Conservation (phyloP, 2,888 invertebrate genomes). For the Monopis laevigella region DNA sequence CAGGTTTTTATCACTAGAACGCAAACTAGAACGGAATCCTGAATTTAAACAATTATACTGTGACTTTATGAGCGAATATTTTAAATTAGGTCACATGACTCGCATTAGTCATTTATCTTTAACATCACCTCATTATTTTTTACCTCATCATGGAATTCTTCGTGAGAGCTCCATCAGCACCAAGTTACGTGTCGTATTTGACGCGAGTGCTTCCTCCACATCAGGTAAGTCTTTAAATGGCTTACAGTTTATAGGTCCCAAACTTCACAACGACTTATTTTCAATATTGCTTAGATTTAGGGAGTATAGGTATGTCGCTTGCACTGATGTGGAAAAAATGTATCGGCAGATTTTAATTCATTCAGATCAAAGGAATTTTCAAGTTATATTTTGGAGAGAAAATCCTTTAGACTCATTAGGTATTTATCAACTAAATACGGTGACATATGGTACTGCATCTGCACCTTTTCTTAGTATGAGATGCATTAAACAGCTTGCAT, state of each 20-base stretch:
- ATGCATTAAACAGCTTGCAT: constrained; percentile 25
- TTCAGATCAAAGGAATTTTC: constrained; percentile 23
- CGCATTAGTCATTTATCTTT: constrained; percentile 3
- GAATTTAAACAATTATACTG: constrained; percentile 16
- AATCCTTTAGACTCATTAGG: constrained; percentile 19
- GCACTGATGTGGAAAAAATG: constrained; percentile 27
- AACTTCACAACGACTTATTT: constrained; percentile 23
- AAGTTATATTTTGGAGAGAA: constrained; percentile 28
- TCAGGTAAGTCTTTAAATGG: constrained; percentile 21
- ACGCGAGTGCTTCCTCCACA: constrained; percentile 17
- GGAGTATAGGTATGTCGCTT: constrained; percentile 22
- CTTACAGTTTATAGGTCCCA: constrained; percentile 22
- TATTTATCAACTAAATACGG: constrained; percentile 23
- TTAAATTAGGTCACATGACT: constrained; percentile 19
- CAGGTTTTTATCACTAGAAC: constrained; percentile 18
- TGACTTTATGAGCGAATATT: constrained; percentile 18
- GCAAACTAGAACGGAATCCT: constrained; percentile 13
- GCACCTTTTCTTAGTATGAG: constrained; percentile 26
- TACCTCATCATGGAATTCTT: constrained; percentile 20
- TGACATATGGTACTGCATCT: constrained; percentile 25
- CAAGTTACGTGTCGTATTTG: constrained; percentile 19
- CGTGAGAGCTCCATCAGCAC: constrained; percentile 17
- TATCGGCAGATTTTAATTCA: constrained; percentile 25
- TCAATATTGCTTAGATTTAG: constrained; percentile 25
- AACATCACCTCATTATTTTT: constrained; percentile 16